Evolutionary conservation across 2,797 vertebrate genomes (phyloP).

Genomic region (Synaphobranchus kaupii): DNA sequence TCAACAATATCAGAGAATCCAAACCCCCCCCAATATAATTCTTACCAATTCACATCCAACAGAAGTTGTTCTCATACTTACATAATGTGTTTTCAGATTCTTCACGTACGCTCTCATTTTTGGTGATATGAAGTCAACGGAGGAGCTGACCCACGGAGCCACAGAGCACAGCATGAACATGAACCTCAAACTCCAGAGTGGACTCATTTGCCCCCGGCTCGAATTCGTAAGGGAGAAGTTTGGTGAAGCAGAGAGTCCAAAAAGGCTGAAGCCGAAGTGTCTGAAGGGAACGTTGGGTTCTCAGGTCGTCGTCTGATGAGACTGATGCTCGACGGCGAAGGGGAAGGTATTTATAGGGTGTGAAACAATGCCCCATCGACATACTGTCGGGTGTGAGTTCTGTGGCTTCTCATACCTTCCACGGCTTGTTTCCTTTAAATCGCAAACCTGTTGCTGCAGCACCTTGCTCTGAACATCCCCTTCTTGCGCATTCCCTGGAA

Average conservation of each 20-base stretch:
- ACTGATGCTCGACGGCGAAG: conserved; percentile 10
- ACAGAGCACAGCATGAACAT: neutral
- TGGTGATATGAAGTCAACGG: conserved; percentile 11
- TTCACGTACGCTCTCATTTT: conserved; percentile 7
- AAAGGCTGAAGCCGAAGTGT: neutral
- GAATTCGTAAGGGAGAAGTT: neutral
- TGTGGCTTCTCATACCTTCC: conserved; percentile 45
- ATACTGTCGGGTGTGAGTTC: conserved; percentile 45
- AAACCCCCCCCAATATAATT: neutral
- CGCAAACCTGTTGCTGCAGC: conserved; percentile 21
- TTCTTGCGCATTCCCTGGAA: neutral
- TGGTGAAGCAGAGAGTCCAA: neutral
- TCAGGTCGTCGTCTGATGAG: neutral
- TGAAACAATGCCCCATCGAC: conserved; percentile 32
- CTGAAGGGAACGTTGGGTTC: neutral
- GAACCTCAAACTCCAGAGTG: conserved; percentile 3
- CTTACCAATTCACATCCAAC: neutral
- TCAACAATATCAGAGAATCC: too few species aligned
- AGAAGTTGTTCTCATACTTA: conserved; percentile 15
- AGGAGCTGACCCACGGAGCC: neutral
- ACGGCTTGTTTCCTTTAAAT: conserved; percentile 56
- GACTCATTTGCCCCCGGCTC: neutral
- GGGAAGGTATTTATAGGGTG: conserved; percentile 33
- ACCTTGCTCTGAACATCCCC: neutral
- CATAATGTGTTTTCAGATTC: conserved; percentile 25